Evolutionary conservation across 2,797 vertebrate species (phyloP), one percentile per base, ranked within the genome.

Genomic region (Loris lydekkerianus): DNA sequence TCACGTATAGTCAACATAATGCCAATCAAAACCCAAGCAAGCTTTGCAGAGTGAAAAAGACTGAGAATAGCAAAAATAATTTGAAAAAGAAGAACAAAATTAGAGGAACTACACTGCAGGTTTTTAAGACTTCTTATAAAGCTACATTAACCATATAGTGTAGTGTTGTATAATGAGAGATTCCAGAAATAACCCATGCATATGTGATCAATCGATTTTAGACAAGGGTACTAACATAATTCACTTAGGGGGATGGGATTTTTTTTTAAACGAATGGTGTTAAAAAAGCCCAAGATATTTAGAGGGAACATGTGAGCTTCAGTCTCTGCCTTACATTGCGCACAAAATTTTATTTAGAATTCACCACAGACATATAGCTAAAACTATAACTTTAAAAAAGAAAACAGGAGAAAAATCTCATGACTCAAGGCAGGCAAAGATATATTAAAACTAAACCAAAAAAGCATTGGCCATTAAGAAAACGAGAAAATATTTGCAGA

Each of bases 301-400:
- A 76, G 58, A 56, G 70, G 27, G 13, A 23, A 76, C 61, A 80
- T 23, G 56, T 90, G 43, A 61, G 34, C 25, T 10, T 46, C 43
- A 63, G 34, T 31, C 34, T 85, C 91, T 80, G 78, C 34, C 13
- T 93, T 31, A 73, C 27, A 14, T 21, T 15, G 18, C 11, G 20
- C 3, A 85, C 34, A 49, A 69, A 75, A 77, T n/a, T 90, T 86
- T 15, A 80, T 34, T 73, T 81, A 60, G 80, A 85, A 40, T 75
- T 14, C 37, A 65, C 65, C 37, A 27, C 34, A 43, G 63, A 63
- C 13, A n/a, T 60, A 40, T 93, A 86, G 31, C 65, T 80, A 49
- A 81, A 93, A 93, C 13, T 49, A 58, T 87, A 82, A 37, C 3
- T 60, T 53, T 67, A 67, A 61, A 75, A 75, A 90, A 34, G 89